These are phyloP conservation scores for Macaria liturata DNA, from an alignment of 2,888 invertebrate genomes.

Conservation along the genomic window DNA sequence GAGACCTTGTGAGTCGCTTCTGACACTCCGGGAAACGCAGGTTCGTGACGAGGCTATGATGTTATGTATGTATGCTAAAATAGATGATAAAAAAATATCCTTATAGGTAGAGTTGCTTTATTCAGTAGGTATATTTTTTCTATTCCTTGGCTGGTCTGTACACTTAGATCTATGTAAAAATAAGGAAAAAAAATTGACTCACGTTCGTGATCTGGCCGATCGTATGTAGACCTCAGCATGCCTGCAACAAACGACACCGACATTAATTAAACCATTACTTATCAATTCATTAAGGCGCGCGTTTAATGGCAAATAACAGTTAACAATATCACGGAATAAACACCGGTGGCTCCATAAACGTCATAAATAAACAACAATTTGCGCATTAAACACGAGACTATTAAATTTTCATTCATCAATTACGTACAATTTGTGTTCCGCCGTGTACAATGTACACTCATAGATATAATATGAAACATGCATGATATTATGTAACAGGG, in stretches of 20 bases:
- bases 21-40: neutral
- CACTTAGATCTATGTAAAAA: neutral
- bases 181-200: constrained; percentile 42
- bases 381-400: constrained; percentile 32
- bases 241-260: constrained; percentile 52
- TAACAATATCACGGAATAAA: constrained; percentile 16
- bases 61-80: too few relatives aligned
- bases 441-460: constrained; percentile 36
- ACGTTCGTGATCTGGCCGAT: constrained; percentile 81
- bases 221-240: constrained; percentile 80
- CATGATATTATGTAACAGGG: too few relatives aligned
- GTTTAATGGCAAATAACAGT: too few relatives aligned
- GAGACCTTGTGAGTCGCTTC: constrained; percentile 37
- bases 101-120: too few relatives aligned
- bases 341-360: constrained; percentile 34
- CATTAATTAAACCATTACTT: too few relatives aligned
- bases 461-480: constrained; percentile 14
- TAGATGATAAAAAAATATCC: too few relatives aligned
- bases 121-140: too few relatives aligned
- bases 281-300: too few relatives aligned
- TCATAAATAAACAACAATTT: constrained; percentile 34
- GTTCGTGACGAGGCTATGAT: too few relatives aligned
- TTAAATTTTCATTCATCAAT: constrained; percentile 49
- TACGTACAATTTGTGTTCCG: constrained; percentile 41
- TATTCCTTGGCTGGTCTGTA: too few relatives aligned